These are phyloP conservation scores for Rhagophthalmus giganteus DNA, from an alignment of 2,888 invertebrate species.

Conservation along the genomic window DNA sequence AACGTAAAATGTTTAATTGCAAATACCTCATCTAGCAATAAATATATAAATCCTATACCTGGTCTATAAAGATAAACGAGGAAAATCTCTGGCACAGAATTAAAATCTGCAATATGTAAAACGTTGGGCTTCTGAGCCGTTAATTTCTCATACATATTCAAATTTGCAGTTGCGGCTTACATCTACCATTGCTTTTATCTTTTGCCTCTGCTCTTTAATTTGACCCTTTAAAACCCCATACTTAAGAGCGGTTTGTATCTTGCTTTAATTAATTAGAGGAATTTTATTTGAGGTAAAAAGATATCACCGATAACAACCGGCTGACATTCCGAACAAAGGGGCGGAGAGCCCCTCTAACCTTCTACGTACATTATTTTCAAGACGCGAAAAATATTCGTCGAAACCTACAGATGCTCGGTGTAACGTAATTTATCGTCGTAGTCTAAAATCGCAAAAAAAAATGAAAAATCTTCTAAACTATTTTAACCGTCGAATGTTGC, in stretches of 20 bases:
- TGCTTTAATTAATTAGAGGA: slow-evolving; percentile 18
- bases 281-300: slow-evolving; percentile 9
- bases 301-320: slow-evolving; percentile 8
- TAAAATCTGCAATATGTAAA: slow-evolving; percentile 31
- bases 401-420: slow-evolving; percentile 3
- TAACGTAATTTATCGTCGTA: slow-evolving; percentile 8
- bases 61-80: slow-evolving; percentile 29
- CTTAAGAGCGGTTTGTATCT: slow-evolving; percentile 18
- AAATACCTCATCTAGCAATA: no score
- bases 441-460: slow-evolving; percentile 2
- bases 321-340: slow-evolving; percentile 1
- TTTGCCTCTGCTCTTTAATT: slow-evolving; percentile 26
- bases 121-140: slow-evolving; percentile 30
- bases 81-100: slow-evolving; percentile 24
- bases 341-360: neutral
- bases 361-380: slow-evolving; percentile 2
- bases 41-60: no score
- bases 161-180: slow-evolving; percentile 26
- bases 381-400: slow-evolving; percentile 2
- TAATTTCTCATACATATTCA: slow-evolving; percentile 34
- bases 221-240: slow-evolving; percentile 18
- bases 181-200: slow-evolving; percentile 30
- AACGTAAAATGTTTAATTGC: no score
- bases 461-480: slow-evolving; percentile 5
- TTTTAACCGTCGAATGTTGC: neutral